Conservation (phyloP, 2,113 vertebrate species). For the Coregonus clupeaformis region DNA sequence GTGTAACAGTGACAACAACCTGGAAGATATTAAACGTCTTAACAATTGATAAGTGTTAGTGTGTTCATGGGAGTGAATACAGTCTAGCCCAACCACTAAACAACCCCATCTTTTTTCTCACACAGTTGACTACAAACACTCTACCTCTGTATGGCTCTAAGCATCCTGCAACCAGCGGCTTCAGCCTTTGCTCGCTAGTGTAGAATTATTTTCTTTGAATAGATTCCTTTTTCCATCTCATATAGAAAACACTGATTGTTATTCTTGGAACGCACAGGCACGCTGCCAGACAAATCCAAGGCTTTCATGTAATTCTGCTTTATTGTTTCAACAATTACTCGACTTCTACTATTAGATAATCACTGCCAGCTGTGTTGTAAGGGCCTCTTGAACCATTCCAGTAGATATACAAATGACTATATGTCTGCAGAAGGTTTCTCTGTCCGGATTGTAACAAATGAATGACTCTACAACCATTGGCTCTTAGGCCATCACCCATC, state of each 20-base stretch:
- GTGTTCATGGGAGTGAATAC: background rate
- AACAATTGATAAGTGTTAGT: background rate
- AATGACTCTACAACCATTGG: background rate
- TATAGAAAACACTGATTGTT: background rate
- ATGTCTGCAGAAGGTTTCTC: no score
- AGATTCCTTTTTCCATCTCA: slow-evolving; percentile 10
- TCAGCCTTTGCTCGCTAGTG: background rate
- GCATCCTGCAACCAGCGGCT: background rate
- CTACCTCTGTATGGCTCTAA: background rate
- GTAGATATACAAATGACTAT: no score
- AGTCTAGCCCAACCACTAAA: background rate
- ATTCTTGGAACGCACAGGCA: slow-evolving; percentile 21
- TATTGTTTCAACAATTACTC: background rate
- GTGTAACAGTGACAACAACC: background rate
- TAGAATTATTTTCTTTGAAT: background rate
- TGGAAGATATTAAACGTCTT: background rate
- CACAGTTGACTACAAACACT: background rate
- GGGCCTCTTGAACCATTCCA: no score
- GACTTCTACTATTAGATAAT: background rate
- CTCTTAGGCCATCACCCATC: background rate
- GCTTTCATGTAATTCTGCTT: background rate
- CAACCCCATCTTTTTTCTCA: background rate
- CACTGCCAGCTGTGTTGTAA: slow-evolving; percentile 1
- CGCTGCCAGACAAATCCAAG: background rate
- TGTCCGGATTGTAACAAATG: no score